Evolutionary conservation across 2,113 vertebrate genomes (phyloP).

Genomic region (Illadopsis cleaveri): DNA sequence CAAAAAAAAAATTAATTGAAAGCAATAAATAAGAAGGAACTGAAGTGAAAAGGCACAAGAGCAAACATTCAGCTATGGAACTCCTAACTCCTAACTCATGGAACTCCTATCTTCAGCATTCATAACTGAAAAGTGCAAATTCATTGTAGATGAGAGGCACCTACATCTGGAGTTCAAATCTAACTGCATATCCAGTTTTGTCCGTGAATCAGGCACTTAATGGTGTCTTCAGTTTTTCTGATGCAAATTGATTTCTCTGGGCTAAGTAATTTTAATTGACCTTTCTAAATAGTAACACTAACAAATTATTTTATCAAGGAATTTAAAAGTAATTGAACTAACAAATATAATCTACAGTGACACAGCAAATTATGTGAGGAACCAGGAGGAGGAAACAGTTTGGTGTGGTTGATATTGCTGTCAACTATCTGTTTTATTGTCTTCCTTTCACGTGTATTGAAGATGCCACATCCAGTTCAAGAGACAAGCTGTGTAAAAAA

Average conservation of each 20-base stretch:
- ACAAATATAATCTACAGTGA: background rate
- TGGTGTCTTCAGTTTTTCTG: background rate
- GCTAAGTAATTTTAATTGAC: slow-evolving; percentile 9
- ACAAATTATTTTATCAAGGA: slow-evolving; percentile 2
- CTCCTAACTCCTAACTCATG: background rate
- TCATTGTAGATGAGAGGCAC: background rate
- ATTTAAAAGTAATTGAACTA: background rate
- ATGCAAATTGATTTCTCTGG: background rate
- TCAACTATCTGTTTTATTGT: background rate
- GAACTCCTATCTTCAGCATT: background rate
- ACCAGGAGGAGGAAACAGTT: background rate
- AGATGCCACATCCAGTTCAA: background rate
- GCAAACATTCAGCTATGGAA: background rate
- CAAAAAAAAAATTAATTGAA: background rate
- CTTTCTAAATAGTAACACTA: slow-evolving; percentile 2
- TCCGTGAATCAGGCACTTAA: background rate
- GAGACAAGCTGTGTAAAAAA: background rate
- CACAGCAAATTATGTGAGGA: background rate
- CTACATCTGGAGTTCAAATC: background rate
- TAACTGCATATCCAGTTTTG: background rate
- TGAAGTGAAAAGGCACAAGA: background rate
- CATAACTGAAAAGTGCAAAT: background rate
- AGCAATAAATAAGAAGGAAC: background rate
- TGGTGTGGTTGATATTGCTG: background rate
- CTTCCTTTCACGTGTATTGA: background rate